A percentile compares a stretch with the other conserved stretches of the same genome.
Evolutionary conservation across 2,113 vertebrate genomes (phyloP).

Genomic region (Pleuronectes platessa): DNA sequence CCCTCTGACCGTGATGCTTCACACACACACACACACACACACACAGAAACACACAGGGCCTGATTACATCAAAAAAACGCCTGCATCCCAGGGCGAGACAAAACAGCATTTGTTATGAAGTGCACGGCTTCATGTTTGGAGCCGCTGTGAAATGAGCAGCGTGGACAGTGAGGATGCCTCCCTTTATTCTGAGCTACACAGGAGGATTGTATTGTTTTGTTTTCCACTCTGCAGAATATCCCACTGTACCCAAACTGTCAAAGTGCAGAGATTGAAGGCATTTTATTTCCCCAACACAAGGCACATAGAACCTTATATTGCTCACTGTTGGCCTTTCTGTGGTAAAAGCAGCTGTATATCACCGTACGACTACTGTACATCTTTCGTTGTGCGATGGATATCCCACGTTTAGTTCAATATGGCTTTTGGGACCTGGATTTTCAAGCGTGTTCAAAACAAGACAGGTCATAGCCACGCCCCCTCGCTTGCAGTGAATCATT

Average conservation of each 20-base stretch:
- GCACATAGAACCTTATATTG: neutral
- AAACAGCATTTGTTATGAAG: conserved; percentile 54
- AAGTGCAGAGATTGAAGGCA: conserved; percentile 17
- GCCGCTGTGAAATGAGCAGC: conserved; percentile 45
- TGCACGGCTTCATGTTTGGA: conserved; percentile 44
- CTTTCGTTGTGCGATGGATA: neutral
- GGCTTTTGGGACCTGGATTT: neutral
- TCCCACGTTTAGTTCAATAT: no score
- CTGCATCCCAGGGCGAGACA: conserved; percentile 44
- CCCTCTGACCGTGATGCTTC: conserved; percentile 59
- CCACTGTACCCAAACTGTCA: conserved; percentile 50
- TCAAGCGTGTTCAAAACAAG: no score
- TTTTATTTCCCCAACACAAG: conserved; percentile 28
- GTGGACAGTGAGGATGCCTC: conserved; percentile 40
- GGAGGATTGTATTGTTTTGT: conserved; percentile 7
- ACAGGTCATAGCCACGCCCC: no score
- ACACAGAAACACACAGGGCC: conserved; percentile 37
- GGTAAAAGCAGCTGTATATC: neutral
- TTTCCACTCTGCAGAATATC: conserved; percentile 5
- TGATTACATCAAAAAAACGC: conserved; percentile 60
- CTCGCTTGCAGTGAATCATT: no score
- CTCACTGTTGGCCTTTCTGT: neutral
- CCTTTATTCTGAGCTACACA: conserved; percentile 39
- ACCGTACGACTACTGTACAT: neutral
- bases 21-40: conserved; percentile 21